Evolutionary conservation across 2,113 vertebrate species (phyloP).

Genomic region (Arizona elegans): DNA sequence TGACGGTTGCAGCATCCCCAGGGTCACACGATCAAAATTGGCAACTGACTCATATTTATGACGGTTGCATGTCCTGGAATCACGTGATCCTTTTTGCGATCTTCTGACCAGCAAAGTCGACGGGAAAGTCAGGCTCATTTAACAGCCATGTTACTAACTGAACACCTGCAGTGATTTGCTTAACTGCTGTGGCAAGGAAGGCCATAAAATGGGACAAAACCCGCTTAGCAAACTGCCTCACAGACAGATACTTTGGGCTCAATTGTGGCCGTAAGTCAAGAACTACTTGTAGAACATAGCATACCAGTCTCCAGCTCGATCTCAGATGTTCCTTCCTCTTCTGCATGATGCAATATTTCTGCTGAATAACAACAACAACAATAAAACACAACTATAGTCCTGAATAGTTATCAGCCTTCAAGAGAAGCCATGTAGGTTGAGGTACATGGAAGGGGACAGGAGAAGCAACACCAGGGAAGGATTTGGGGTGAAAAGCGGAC

Average conservation of each 20-base stretch:
- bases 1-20: neutral
- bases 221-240: neutral
- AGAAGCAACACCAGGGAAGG: neutral
- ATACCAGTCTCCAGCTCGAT: neutral
- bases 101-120: neutral
- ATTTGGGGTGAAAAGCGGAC: neutral
- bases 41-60: neutral
- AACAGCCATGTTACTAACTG: neutral
- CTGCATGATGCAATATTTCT: accelerated
- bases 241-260: neutral
- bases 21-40: neutral
- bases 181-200: neutral
- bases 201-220: neutral
- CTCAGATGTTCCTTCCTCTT: neutral
- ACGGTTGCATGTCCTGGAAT: neutral
- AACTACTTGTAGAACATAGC: neutral
- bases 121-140: neutral
- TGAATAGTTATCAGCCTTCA: neutral
- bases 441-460: neutral
- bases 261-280: neutral
- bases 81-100: neutral
- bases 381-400: neutral
- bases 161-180: neutral
- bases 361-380: neutral
- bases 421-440: accelerated